phyloP scores from a whole-genome alignment of 2,113 vertebrate species.

The Lutjanus erythropterus region DNA sequence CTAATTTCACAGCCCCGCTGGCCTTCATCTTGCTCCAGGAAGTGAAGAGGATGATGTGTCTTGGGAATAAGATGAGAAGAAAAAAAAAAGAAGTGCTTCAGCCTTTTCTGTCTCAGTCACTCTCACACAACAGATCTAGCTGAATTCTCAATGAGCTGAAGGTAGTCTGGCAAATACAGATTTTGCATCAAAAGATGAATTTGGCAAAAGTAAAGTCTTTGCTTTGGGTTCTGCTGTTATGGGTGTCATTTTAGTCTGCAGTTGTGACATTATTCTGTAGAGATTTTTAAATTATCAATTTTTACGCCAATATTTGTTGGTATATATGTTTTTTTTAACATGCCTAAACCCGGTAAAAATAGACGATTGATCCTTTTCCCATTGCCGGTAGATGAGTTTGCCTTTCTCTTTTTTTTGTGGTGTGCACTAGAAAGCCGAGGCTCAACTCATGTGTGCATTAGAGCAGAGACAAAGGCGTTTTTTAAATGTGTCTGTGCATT shows the following conservation, averaged over 20 bases:
- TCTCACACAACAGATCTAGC: conserved; percentile 11
- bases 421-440: too few relatives aligned
- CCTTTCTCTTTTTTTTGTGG: too few relatives aligned
- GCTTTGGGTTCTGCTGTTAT: not conserved
- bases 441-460: too few relatives aligned
- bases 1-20: conserved; percentile 68
- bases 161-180: conserved; percentile 10
- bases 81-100: conserved; percentile 23
- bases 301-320: too few relatives aligned
- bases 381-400: too few relatives aligned
- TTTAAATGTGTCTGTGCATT: too few relatives aligned
- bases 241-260: not conserved
- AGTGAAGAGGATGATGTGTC: conserved; percentile 49
- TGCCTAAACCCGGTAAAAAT: too few relatives aligned
- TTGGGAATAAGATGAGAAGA: conserved; percentile 56
- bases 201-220: not conserved
- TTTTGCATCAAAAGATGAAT: conserved; percentile 19
- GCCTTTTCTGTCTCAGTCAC: conserved; percentile 26
- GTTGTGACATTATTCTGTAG: not conserved
- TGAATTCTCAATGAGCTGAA: conserved; percentile 33
- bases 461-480: too few relatives aligned
- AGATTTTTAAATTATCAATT: not conserved
- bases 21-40: conserved; percentile 67
- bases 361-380: too few relatives aligned
- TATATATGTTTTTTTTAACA: too few relatives aligned